phyloP scores from a whole-genome alignment of 2,113 vertebrate species.

The Istiophorus platypterus region DNA sequence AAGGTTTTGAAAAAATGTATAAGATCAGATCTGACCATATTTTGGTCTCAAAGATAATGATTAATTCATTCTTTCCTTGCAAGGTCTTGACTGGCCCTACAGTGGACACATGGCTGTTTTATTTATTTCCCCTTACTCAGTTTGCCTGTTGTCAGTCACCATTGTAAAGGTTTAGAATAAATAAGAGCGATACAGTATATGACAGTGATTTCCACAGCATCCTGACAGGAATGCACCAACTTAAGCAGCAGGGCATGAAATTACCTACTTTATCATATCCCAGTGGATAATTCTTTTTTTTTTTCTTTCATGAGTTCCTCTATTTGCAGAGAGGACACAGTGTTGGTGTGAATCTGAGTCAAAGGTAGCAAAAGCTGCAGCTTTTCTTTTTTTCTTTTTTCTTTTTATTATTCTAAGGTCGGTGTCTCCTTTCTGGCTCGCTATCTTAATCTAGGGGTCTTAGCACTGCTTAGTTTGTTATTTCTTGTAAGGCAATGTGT shows the following conservation, averaged over 20 bases:
- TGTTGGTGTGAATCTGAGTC: slow-evolving; percentile 58
- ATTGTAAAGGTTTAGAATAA: slow-evolving; percentile 54
- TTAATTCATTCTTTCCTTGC: not conserved
- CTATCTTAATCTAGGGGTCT: slow-evolving; percentile 65
- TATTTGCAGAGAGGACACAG: slow-evolving; percentile 67
- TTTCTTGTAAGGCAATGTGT: not conserved
- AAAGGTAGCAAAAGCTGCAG: slow-evolving; percentile 61
- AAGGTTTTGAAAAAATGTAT: not conserved
- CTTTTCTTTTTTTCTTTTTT: slow-evolving; percentile 17
- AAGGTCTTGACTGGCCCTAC: not conserved
- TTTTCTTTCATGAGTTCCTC: slow-evolving; percentile 72
- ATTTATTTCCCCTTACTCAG: slow-evolving; percentile 18
- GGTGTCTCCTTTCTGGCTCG: slow-evolving; percentile 55
- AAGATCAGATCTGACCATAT: not conserved
- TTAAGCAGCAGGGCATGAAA: slow-evolving; percentile 85
- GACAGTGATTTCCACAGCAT: slow-evolving; percentile 72
- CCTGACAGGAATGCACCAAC: slow-evolving; percentile 75
- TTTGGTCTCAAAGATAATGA: not conserved
- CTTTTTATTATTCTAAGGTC: slow-evolving; percentile 50
- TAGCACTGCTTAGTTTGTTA: slow-evolving; percentile 53
- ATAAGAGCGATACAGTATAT: slow-evolving; percentile 71
- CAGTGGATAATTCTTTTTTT: slow-evolving; percentile 80
- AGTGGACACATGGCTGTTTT: slow-evolving; percentile 1
- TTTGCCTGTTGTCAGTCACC: slow-evolving; percentile 23
- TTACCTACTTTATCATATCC: slow-evolving; percentile 84